Evolutionary conservation across 2,797 vertebrate species (phyloP).

Genomic region (Mormyrus proboscirostris): DNA sequence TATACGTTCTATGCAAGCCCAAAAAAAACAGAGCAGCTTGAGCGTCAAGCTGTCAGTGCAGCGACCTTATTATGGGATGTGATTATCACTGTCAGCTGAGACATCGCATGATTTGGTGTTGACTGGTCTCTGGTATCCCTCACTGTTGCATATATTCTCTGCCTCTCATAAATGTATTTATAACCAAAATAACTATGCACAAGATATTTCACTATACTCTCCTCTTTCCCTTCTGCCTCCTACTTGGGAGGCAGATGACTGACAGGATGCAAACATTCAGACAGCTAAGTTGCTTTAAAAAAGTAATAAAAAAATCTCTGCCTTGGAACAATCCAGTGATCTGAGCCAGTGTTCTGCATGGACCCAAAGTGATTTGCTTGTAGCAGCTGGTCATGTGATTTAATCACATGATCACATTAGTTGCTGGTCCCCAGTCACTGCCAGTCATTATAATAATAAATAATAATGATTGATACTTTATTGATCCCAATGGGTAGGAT

Average conservation of each 20-base stretch:
- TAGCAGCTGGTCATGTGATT: neutral
- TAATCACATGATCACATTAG: neutral
- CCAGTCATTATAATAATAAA: neutral
- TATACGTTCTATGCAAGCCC: neutral
- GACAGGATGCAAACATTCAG: neutral
- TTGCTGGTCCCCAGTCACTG: neutral
- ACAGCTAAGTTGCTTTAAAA: neutral
- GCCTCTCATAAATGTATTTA: neutral
- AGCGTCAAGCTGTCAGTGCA: neutral
- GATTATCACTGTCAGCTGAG: neutral
- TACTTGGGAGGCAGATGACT: neutral
- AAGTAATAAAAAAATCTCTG: neutral
- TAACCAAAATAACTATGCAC: neutral
- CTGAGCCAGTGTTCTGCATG: neutral
- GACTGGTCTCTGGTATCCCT: neutral
- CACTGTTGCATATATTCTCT: neutral
- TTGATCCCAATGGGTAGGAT: too few species aligned
- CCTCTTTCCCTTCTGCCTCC: neutral
- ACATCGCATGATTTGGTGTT: neutral
- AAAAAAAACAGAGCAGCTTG: neutral
- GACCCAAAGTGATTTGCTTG: neutral
- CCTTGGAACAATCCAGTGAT: neutral
- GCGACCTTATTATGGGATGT: neutral
- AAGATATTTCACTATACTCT: neutral
- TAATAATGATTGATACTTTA: neutral